phyloP scores from a whole-genome alignment of 1,140 invertebrate genomes.

The Pemphigus obesinymphae region DNA sequence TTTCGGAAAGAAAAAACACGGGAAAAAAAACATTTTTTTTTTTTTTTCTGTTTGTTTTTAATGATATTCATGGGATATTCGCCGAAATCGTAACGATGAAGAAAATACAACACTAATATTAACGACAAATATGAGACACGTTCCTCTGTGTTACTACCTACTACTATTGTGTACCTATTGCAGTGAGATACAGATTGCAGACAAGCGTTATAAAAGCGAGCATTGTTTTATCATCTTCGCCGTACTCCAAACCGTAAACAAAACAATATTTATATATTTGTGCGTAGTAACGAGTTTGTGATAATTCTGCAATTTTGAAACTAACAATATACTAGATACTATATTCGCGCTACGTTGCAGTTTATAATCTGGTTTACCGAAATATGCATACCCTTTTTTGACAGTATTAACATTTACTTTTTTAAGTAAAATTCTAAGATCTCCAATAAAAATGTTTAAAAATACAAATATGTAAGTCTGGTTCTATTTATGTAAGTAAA shows the following conservation, averaged over 20 bases:
- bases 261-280: neutral
- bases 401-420: too few species aligned
- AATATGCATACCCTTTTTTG: neutral
- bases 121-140: neutral
- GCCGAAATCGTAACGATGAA: neutral
- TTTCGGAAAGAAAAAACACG: neutral
- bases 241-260: neutral
- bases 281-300: neutral
- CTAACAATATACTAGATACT: neutral
- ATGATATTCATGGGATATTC: slow-evolving; percentile 12
- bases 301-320: neutral
- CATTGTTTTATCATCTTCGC: neutral
- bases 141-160: neutral
- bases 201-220: neutral
- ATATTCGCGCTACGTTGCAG: neutral
- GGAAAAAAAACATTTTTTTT: neutral
- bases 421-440: too few species aligned
- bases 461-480: too few species aligned
- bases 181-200: neutral
- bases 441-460: too few species aligned
- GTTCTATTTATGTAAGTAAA: too few species aligned
- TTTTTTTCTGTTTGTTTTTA: neutral
- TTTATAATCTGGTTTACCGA: neutral
- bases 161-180: neutral
- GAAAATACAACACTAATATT: neutral